Evolutionary conservation across 2,797 vertebrate species (phyloP).

Genomic region (Luscinia megarhynchos): DNA sequence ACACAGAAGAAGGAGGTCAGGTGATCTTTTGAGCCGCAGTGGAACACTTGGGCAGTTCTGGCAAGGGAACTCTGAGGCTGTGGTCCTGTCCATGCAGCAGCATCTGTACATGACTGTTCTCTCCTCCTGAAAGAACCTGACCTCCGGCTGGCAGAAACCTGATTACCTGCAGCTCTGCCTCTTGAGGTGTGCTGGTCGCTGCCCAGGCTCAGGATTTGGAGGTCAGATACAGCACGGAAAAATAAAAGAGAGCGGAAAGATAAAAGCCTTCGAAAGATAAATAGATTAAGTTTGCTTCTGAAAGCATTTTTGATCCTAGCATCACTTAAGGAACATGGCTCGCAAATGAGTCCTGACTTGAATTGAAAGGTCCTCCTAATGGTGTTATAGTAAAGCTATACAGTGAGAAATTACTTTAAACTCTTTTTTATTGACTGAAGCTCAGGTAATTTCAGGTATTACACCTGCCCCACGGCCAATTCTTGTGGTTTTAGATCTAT

Average conservation of each 20-base stretch:
- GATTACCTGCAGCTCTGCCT: background rate
- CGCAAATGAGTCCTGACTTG: constrained; percentile 12
- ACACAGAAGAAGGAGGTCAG: too few relatives aligned
- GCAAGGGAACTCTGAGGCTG: background rate
- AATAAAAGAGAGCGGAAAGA: background rate
- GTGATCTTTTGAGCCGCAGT: accelerated
- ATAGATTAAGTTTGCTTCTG: background rate
- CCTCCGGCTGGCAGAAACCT: accelerated
- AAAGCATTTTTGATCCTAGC: background rate
- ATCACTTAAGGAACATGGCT: background rate
- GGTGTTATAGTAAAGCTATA: background rate
- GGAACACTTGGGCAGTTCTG: accelerated
- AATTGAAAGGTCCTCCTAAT: background rate
- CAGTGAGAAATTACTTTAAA: constrained; percentile 52
- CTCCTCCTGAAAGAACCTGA: background rate
- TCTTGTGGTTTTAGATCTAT: constrained; percentile 37
- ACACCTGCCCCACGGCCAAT: constrained; percentile 35
- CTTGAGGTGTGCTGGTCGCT: background rate
- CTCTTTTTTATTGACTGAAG: constrained; percentile 53
- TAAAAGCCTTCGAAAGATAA: background rate
- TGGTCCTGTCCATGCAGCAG: accelerated
- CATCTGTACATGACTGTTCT: background rate
- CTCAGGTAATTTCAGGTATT: constrained; percentile 45
- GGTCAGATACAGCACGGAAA: background rate
- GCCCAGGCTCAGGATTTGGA: background rate